Evolutionary conservation across 2,888 invertebrate genomes (phyloP).

Genomic region (Limenitis camilla): DNA sequence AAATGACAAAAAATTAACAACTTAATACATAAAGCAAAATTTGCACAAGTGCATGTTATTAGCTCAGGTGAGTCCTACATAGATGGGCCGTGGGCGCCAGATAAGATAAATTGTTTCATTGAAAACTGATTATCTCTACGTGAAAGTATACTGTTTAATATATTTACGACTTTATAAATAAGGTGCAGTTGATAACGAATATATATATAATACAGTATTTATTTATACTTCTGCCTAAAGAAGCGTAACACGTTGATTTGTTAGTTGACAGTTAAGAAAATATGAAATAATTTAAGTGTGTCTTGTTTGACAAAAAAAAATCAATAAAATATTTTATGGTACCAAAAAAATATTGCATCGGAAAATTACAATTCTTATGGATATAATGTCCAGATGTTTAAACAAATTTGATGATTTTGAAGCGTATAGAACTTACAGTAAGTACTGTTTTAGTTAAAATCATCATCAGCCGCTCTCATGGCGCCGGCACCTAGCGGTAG

Average conservation of each 20-base stretch:
- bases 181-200: too few relatives aligned
- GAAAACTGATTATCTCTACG: neutral
- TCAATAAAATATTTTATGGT: too few relatives aligned
- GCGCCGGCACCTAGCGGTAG: conserved; percentile 20
- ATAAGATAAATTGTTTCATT: conserved; percentile 13
- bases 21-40: conserved; percentile 1
- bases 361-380: conserved; percentile 1
- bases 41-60: conserved; percentile 15
- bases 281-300: neutral
- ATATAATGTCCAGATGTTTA: neutral
- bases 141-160: neutral
- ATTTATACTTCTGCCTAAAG: too few relatives aligned
- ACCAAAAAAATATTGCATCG: conserved; percentile 1
- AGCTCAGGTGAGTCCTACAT: conserved; percentile 19
- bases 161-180: neutral
- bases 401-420: neutral
- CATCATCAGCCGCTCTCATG: conserved; percentile 5
- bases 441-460: conserved; percentile 1
- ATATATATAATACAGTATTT: too few relatives aligned
- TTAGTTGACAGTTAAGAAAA: too few relatives aligned
- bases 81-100: conserved; percentile 6
- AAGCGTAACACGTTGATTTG: too few relatives aligned
- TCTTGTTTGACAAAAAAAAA: neutral
- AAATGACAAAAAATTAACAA: conserved; percentile 1
- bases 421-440: neutral